phyloP scores from a whole-genome alignment of 1,140 invertebrate genomes.

The Melanaphis sacchari region DNA sequence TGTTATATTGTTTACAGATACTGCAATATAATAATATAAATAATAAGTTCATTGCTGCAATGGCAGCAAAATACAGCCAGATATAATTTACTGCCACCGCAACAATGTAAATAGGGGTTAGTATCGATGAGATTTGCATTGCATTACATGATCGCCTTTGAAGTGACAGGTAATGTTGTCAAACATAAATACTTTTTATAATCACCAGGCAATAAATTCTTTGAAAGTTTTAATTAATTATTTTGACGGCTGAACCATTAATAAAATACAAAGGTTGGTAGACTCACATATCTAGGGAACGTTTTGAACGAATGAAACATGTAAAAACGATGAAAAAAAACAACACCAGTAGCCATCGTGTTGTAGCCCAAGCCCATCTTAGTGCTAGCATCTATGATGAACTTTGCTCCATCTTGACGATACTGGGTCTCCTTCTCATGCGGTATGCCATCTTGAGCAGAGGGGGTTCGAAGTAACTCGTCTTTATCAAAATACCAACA shows the following conservation, averaged over 20 bases:
- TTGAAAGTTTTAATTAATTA: neutral
- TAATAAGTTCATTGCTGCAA: neutral
- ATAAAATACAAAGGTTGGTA: neutral
- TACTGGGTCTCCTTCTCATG: slow-evolving; percentile 85
- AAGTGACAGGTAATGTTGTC: neutral
- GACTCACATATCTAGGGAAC: slow-evolving; percentile 89
- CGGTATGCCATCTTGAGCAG: slow-evolving; percentile 83
- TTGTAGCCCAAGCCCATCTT: slow-evolving; percentile 95
- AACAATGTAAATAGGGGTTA: neutral
- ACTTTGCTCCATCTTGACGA: slow-evolving; percentile 80
- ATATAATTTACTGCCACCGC: neutral
- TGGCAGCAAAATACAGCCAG: neutral
- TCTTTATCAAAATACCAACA: slow-evolving; percentile 97
- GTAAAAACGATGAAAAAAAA: slow-evolving; percentile 97
- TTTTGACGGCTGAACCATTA: neutral
- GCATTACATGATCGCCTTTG: neutral
- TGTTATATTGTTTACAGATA: neutral
- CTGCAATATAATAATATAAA: neutral
- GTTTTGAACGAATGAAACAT: slow-evolving; percentile 96
- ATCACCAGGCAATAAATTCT: neutral
- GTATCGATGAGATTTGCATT: neutral
- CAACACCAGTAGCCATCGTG: slow-evolving; percentile 96
- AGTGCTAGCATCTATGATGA: slow-evolving; percentile 91
- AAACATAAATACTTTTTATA: neutral
- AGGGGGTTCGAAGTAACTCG: slow-evolving; percentile 87